These are phyloP conservation scores for Agrypnus murinus DNA, from an alignment of 2,888 invertebrate genomes.

Conservation along the genomic window DNA sequence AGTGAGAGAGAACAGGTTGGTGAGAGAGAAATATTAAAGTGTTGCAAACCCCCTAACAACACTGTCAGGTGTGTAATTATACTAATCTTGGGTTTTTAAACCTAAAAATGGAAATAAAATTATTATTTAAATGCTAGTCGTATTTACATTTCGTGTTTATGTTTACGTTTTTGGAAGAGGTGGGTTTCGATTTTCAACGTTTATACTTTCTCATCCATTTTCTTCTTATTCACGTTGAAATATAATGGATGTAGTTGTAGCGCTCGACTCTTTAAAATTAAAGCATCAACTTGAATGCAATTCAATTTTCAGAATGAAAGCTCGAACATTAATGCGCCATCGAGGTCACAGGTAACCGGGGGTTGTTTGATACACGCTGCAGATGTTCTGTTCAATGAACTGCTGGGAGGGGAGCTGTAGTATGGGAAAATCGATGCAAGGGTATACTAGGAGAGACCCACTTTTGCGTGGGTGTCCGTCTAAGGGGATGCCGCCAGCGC, in stretches of 20 bases:
- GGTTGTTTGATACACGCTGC: slow-evolving; percentile 58
- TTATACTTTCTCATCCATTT: no score
- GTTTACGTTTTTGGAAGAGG: no score
- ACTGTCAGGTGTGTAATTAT: not conserved
- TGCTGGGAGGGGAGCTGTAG: slow-evolving; percentile 54
- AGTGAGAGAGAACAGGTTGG: no score
- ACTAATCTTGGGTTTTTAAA: no score
- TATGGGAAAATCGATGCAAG: slow-evolving; percentile 55
- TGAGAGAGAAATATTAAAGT: no score
- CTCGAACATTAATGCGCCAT: slow-evolving; percentile 41
- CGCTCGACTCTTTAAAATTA: not conserved
- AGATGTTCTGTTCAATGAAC: slow-evolving; percentile 68
- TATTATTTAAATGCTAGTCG: no score
- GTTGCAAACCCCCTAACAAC: not conserved
- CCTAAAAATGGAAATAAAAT: no score
- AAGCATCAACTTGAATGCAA: slow-evolving; percentile 11
- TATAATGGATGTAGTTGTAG: no score
- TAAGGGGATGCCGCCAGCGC: slow-evolving; percentile 64
- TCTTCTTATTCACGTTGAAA: no score
- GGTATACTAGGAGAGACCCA: slow-evolving; percentile 66
- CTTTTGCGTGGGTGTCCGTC: slow-evolving; percentile 67
- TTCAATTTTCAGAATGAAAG: slow-evolving; percentile 45
- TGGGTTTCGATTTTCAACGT: no score
- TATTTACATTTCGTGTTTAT: no score
- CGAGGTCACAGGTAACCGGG: slow-evolving; percentile 60